Percentiles rank a stretch among this genome's conserved stretches.
Conservation (phyloP, 2,113 vertebrate species). For the Alaudala cheleensis region DNA sequence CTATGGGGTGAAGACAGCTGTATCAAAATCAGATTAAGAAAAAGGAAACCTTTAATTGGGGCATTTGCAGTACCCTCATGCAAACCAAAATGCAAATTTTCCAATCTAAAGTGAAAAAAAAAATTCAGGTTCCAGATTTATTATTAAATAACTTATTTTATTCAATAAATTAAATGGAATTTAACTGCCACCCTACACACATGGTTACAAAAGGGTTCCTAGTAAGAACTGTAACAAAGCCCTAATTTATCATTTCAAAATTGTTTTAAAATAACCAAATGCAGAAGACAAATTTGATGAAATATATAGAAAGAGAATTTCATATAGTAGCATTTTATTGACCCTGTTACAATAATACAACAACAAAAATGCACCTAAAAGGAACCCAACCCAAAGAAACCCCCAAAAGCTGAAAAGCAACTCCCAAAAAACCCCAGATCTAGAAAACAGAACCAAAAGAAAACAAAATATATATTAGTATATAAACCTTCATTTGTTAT, state of each 20-base stretch:
- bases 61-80: too few species aligned
- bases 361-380: not conserved
- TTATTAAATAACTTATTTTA: not conserved
- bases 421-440: not conserved
- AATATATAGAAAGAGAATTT: not conserved
- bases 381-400: accelerated
- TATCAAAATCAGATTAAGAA: not conserved
- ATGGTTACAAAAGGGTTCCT: not conserved
- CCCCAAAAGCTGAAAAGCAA: not conserved
- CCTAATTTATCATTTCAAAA: not conserved
- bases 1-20: accelerated
- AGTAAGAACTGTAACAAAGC: not conserved
- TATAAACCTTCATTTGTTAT: not conserved
- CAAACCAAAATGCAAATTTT: not conserved
- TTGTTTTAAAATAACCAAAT: not conserved
- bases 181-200: not conserved
- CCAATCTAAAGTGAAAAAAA: not conserved
- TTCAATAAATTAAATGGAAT: not conserved
- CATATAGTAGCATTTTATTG: not conserved
- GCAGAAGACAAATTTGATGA: not conserved
- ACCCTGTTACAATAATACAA: not conserved
- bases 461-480: not conserved
- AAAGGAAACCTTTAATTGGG: not conserved
- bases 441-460: not conserved
- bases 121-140: not conserved